These are phyloP conservation scores for Sandelia bainsii DNA, from an alignment of 2,797 vertebrate species.

Conservation along the genomic window DNA sequence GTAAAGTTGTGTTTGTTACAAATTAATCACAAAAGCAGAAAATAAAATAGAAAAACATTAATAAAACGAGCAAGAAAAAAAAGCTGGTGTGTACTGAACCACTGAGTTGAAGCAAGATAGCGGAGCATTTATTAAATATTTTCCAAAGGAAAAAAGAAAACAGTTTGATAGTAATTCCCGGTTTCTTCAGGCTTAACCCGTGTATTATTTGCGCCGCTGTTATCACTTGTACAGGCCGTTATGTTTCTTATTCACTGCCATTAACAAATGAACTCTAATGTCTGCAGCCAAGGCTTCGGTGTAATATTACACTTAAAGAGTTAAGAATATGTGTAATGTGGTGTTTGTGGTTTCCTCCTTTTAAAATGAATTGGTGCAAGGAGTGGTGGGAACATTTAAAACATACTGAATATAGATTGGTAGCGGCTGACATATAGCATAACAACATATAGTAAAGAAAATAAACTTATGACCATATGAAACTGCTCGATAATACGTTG, in stretches of 20 bases:
- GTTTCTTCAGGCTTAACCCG: slow-evolving; percentile 2
- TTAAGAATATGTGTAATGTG: slow-evolving; percentile 39
- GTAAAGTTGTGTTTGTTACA: neutral
- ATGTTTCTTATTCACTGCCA: slow-evolving; percentile 50
- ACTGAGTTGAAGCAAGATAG: too few relatives aligned
- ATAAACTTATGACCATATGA: neutral
- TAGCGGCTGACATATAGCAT: neutral
- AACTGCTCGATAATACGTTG: fast-evolving
- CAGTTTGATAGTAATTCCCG: too few relatives aligned
- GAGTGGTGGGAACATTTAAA: neutral
- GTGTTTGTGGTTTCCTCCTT: slow-evolving; percentile 50
- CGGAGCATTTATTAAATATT: neutral
- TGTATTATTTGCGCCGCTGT: slow-evolving; percentile 52
- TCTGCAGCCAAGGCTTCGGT: slow-evolving; percentile 36
- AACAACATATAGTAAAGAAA: neutral
- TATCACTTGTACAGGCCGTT: slow-evolving; percentile 50
- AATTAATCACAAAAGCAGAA: neutral
- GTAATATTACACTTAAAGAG: slow-evolving; percentile 56
- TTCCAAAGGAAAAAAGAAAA: neutral
- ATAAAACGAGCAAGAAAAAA: too few relatives aligned
- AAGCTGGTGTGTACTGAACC: too few relatives aligned
- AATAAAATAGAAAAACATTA: too few relatives aligned
- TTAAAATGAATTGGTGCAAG: slow-evolving; percentile 38
- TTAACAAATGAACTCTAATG: slow-evolving; percentile 62
- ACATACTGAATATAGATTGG: neutral